Evolutionary conservation across 2,113 vertebrate genomes (phyloP).

Genomic region (Nothoprocta pentlandii): DNA sequence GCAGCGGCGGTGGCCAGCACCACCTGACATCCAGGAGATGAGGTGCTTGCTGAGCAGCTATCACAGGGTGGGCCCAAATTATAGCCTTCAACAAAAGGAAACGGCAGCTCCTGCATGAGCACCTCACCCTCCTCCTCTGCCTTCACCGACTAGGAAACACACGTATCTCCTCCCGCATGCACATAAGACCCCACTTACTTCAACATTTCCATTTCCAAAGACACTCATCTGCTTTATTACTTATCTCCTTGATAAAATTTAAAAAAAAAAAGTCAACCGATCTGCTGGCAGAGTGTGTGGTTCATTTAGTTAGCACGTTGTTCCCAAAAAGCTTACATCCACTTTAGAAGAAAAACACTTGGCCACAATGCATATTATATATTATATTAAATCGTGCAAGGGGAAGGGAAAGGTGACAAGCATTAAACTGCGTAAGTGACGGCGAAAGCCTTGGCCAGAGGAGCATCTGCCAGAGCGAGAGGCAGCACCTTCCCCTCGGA

Average conservation of each 20-base stretch:
- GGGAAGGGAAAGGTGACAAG: neutral
- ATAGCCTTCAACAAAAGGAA: neutral
- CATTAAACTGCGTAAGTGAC: neutral
- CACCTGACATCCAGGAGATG: neutral
- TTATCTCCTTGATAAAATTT: neutral
- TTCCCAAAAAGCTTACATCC: neutral
- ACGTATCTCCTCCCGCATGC: neutral
- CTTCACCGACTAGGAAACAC: neutral
- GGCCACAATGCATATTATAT: neutral
- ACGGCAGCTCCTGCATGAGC: neutral
- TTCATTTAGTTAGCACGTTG: neutral
- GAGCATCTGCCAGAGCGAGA: neutral
- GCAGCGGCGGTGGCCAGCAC: neutral
- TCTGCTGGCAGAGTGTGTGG: neutral
- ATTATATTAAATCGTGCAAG: neutral
- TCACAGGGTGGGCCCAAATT: neutral
- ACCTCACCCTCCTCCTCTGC: neutral
- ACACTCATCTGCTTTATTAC: neutral
- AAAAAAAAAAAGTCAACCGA: neutral
- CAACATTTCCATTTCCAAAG: neutral
- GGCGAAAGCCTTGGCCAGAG: neutral
- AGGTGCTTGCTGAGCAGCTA: neutral
- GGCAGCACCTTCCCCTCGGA: neutral
- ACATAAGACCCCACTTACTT: neutral
- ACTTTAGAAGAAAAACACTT: neutral